Evolutionary conservation across 2,888 invertebrate genomes (phyloP).

Genomic region (Synergus japonicus): DNA sequence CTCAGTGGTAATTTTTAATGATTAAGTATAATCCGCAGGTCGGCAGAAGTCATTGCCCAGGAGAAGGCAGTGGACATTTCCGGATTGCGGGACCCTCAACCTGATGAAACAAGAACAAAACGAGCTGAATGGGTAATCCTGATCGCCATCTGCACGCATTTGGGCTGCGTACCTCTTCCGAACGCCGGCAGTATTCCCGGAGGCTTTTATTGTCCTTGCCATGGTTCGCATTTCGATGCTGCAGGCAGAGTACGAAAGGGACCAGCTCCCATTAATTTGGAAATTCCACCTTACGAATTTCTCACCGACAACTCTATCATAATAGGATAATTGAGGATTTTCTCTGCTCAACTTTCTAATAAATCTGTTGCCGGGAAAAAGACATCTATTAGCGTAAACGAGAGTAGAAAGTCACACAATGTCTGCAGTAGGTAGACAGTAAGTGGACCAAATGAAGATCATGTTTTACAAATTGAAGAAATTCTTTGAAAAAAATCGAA

Average conservation of each 20-base stretch:
- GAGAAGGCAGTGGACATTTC: slow-evolving; percentile 82
- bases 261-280: slow-evolving; percentile 86
- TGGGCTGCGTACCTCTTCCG: slow-evolving; percentile 90
- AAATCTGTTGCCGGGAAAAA: slow-evolving; percentile 3
- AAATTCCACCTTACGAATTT: slow-evolving; percentile 83
- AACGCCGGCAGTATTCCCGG: slow-evolving; percentile 83
- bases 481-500: not conserved
- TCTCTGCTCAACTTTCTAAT: slow-evolving; percentile 19
- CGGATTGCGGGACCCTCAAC: slow-evolving; percentile 85
- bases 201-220: slow-evolving; percentile 91
- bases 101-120: slow-evolving; percentile 82
- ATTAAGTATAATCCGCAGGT: slow-evolving; percentile 73
- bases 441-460: slow-evolving; percentile 9
- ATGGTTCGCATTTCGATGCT: slow-evolving; percentile 90
- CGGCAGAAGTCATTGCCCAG: slow-evolving; percentile 82
- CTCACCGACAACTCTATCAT: slow-evolving; percentile 79
- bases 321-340: slow-evolving; percentile 76
- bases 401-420: slow-evolving; percentile 23
- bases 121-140: slow-evolving; percentile 88
- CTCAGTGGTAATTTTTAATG: slow-evolving; percentile 11
- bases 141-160: slow-evolving; percentile 89
- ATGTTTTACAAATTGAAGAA: slow-evolving; percentile 6
- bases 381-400: not conserved
- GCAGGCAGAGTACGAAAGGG: slow-evolving; percentile 87
- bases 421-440: not conserved